phyloP scores from a whole-genome alignment of 2,888 invertebrate genomes.

The Orchesella flavescens region DNA sequence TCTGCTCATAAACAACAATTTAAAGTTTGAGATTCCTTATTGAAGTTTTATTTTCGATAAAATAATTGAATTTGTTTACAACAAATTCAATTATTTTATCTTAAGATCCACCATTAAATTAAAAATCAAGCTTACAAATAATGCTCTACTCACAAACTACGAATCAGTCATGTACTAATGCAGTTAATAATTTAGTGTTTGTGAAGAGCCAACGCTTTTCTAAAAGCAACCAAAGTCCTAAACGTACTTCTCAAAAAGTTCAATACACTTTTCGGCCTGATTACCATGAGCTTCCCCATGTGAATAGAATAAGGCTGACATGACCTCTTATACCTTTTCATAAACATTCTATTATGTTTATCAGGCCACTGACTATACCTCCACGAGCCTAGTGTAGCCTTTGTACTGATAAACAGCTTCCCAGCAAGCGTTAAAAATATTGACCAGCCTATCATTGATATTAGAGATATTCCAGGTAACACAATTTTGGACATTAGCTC shows the following conservation, averaged over 20 bases:
- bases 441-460: constrained; percentile 6
- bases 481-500: background rate
- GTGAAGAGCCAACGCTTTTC: background rate
- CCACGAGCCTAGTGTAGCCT: background rate
- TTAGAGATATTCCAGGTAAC: background rate
- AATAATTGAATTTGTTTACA: no score
- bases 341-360: background rate
- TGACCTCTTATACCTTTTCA: constrained; percentile 7
- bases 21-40: no score
- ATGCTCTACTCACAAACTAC: background rate
- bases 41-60: no score
- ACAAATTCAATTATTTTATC: no score
- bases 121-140: background rate
- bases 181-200: no score
- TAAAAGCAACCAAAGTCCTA: constrained; percentile 1
- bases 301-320: constrained; percentile 7
- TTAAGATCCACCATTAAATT: no score
- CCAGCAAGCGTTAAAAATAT: constrained; percentile 4
- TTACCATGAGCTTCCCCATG: background rate
- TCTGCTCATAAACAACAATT: no score
- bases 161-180: no score
- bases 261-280: background rate
- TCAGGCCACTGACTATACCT: background rate
- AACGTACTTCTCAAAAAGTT: constrained; percentile 10
- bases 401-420: background rate